phyloP scores from a whole-genome alignment of 2,113 vertebrate species.

The Oncorhynchus keta region DNA sequence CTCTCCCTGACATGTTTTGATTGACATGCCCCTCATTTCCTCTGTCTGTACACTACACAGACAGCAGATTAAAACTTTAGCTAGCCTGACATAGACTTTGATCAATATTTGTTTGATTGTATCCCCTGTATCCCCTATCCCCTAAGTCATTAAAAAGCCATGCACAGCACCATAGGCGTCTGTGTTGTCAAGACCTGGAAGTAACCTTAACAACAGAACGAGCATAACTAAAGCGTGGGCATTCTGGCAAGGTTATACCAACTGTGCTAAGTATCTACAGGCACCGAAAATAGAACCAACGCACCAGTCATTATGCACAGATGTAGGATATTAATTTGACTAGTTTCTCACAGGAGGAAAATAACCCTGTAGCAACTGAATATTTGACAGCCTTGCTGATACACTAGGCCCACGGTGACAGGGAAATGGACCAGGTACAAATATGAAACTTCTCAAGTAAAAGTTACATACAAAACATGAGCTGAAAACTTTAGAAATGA shows the following conservation, averaged over 20 bases:
- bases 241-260: background rate
- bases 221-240: background rate
- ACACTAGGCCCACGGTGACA: too few relatives aligned
- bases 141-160: background rate
- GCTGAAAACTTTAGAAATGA: too few relatives aligned
- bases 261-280: background rate
- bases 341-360: too few relatives aligned
- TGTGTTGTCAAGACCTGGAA: background rate
- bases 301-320: slow-evolving; percentile 45
- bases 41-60: background rate
- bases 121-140: too few relatives aligned
- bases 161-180: background rate
- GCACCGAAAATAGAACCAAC: background rate
- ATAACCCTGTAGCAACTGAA: too few relatives aligned
- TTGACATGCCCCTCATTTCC: background rate
- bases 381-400: too few relatives aligned
- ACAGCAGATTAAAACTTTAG: background rate
- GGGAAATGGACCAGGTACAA: too few relatives aligned
- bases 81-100: background rate
- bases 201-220: slow-evolving; percentile 11
- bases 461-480: too few relatives aligned
- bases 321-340: too few relatives aligned
- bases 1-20: background rate
- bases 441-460: too few relatives aligned
- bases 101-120: too few relatives aligned